These are phyloP conservation scores for Lissonota sp. DNA, from an alignment of 2,888 invertebrate species.

Conservation along the genomic window DNA sequence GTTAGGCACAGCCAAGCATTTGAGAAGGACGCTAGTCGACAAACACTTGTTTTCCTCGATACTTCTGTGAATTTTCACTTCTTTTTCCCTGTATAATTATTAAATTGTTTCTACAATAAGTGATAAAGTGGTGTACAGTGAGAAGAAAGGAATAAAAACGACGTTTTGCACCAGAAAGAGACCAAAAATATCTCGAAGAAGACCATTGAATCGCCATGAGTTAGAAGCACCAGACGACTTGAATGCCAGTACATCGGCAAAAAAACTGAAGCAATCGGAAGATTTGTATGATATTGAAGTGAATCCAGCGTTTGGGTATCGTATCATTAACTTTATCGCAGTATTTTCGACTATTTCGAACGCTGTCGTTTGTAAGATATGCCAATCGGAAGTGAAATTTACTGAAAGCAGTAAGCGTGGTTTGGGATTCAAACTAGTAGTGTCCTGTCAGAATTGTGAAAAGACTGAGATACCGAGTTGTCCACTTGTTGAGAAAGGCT, in stretches of 20 bases:
- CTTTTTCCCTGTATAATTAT: conserved; percentile 30
- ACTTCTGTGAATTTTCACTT: conserved; percentile 27
- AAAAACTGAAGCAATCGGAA: conserved; percentile 57
- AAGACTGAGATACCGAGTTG: conserved; percentile 58
- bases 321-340: conserved; percentile 61
- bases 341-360: conserved; percentile 61
- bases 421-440: conserved; percentile 66
- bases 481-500: conserved; percentile 57
- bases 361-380: conserved; percentile 64
- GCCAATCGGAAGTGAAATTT: conserved; percentile 59
- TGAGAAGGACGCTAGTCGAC: conserved; percentile 43
- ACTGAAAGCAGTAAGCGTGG: conserved; percentile 61
- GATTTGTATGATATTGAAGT: conserved; percentile 53
- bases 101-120: conserved; percentile 36
- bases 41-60: conserved; percentile 33
- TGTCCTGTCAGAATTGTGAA: conserved; percentile 45
- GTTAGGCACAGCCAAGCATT: conserved; percentile 31
- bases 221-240: conserved; percentile 49
- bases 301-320: conserved; percentile 51
- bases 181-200: conserved; percentile 42
- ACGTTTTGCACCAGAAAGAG: conserved; percentile 27
- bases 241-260: conserved; percentile 55
- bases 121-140: conserved; percentile 27
- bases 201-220: conserved; percentile 62
- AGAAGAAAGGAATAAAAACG: conserved; percentile 41